Base-by-base conservation (phyloP, 2,113 vertebrate species). In the Leucoraja erinaceus region DNA sequence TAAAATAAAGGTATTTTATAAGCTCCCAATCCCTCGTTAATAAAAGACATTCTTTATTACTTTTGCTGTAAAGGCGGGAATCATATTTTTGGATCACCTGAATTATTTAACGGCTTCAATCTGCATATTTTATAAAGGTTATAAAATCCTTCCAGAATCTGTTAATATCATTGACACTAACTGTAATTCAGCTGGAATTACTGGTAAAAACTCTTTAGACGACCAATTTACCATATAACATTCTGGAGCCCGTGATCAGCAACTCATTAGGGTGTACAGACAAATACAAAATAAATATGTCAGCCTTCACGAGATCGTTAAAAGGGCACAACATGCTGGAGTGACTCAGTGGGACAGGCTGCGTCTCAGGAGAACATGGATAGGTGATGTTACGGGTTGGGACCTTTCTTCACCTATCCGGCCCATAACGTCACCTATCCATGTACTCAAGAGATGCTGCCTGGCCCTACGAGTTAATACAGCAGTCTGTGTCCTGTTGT, bases 61-160 rank as follows among this genome's bases (percentile, higher is more conserved):
- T 70, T 74, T 38, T 54, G 68, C 66, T 28, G 90, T 54, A 68
- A 72, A 68, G 90, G 90, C 33, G 68, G 90, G 47, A 33, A 91
- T 91, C 90, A 33, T 91, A 91, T 72, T 72, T 91, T 72, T 91
- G 90, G 66, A 91, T 91, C 90, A 91, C 66, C 90, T 91, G 90
- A 91, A 91, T 91, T 91, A 91, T 91, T 91, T 72, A 91, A 91
- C 66, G 66, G 68, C 59, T 91, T 91, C 68, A 91, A 91, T 91
- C 90, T 91, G 90, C 90, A 91, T 91, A 72, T 91, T 91, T 91
- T 91, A 91, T 91, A 72, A 91, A 91, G 90, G 90, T 91, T 91
- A 91, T 91, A 72, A 91, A 91, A 91, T 91, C 90, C 90, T 91
- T 91, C 90, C 54, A 72, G 66, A 91, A 74, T 72, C 90, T 72